phyloP scores from a whole-genome alignment of 2,888 invertebrate genomes.

The Macrophya alboannulata region DNA sequence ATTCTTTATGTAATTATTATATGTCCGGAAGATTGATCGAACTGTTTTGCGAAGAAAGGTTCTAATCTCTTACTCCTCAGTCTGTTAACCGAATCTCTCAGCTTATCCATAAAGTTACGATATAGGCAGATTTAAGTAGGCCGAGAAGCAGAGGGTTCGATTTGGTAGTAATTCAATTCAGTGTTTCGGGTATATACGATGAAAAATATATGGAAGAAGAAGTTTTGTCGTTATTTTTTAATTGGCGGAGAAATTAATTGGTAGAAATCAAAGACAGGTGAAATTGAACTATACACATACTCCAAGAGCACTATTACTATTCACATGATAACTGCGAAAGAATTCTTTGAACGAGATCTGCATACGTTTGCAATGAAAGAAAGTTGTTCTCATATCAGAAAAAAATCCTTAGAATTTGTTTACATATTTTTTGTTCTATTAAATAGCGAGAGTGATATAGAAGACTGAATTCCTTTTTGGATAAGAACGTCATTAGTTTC shows the following conservation, averaged over 20 bases:
- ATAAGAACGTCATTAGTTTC: background rate
- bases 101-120: conserved; percentile 29
- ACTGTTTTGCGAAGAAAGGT: conserved; percentile 27
- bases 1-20: background rate
- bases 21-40: conserved; percentile 42
- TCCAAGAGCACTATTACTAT: background rate
- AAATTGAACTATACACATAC: background rate
- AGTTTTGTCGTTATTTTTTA: background rate
- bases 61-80: conserved; percentile 39
- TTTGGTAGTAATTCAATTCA: conserved; percentile 21
- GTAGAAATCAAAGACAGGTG: background rate
- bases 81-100: conserved; percentile 31
- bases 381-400: too few relatives aligned
- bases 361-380: too few relatives aligned
- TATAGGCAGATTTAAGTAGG: background rate
- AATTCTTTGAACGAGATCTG: background rate
- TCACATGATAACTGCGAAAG: background rate
- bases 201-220: background rate
- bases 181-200: background rate
- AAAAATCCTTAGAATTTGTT: too few relatives aligned
- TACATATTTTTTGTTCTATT: too few relatives aligned
- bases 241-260: background rate
- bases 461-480: background rate
- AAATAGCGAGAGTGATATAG: too few relatives aligned
- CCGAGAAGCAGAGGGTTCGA: conserved; percentile 40